These are phyloP conservation scores for Eucidaris tribuloides DNA, from an alignment of 35 echinoderm and acorn worm species.

Conservation along the genomic window DNA sequence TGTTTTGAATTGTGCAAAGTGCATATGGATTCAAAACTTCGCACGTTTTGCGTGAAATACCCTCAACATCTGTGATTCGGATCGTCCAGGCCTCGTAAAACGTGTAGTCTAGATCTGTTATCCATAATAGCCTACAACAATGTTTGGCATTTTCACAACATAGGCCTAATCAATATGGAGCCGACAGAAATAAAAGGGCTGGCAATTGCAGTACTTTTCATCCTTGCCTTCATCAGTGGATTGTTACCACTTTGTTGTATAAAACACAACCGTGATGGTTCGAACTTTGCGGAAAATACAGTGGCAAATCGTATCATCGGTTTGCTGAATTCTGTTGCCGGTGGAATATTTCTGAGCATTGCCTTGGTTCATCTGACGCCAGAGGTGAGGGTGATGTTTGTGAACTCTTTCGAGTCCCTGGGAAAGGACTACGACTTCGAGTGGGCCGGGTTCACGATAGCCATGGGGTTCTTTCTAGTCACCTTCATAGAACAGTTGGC, in stretches of 20 bases:
- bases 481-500: constrained; percentile 67
- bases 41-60: too few species aligned
- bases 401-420: constrained; percentile 11
- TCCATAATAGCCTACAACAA: too few species aligned
- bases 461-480: constrained; percentile 77
- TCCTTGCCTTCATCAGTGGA: not conserved
- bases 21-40: too few species aligned
- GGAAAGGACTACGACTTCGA: constrained; percentile 24
- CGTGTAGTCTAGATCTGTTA: too few species aligned
- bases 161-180: too few species aligned
- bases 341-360: constrained; percentile 84
- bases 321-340: constrained; percentile 75
- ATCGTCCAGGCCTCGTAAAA: too few species aligned
- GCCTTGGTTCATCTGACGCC: constrained; percentile 79
- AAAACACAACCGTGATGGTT: not conserved
- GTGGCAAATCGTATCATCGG: constrained; percentile 41
- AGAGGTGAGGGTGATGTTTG: constrained; percentile 51
- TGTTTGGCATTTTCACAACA: too few species aligned
- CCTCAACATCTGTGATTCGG: too few species aligned
- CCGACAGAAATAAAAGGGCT: not conserved
- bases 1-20: too few species aligned
- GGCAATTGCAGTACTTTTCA: not conserved
- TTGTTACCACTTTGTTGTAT: not conserved
- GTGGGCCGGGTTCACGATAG: constrained; percentile 72
- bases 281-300: not conserved